phyloP scores from a whole-genome alignment of 2,797 vertebrate species.

The Melanotaenia boesemani region DNA sequence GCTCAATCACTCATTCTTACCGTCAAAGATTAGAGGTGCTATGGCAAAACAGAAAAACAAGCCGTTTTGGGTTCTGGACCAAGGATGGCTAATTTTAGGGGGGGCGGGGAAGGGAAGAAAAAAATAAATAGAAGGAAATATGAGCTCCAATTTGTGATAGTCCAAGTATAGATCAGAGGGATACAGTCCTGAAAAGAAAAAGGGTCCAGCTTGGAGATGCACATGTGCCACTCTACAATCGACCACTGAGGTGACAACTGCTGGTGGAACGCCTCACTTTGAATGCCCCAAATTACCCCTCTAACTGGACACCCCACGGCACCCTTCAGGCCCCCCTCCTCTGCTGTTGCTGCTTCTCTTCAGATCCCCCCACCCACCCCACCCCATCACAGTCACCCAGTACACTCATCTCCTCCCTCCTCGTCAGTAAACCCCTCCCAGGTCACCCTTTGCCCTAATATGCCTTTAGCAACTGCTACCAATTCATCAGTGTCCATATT shows the following conservation, averaged over 20 bases:
- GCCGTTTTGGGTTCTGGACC: constrained; percentile 12
- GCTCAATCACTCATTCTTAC: constrained; percentile 59
- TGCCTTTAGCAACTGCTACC: constrained; percentile 84
- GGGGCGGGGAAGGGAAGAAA: background rate
- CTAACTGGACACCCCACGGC: constrained; percentile 46
- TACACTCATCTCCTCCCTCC: constrained; percentile 36
- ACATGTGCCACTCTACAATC: constrained; percentile 59
- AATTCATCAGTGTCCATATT: constrained; percentile 79
- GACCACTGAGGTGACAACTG: constrained; percentile 75
- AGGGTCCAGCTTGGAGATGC: constrained; percentile 55
- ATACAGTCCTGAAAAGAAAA: constrained; percentile 35
- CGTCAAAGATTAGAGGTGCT: constrained; percentile 53
- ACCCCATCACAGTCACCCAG: constrained; percentile 52
- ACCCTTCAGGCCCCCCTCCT: constrained; percentile 17
- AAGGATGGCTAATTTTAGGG: constrained; percentile 18
- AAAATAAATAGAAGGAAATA: constrained; percentile 10
- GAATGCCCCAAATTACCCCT: constrained; percentile 63
- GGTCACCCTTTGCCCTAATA: constrained; percentile 82
- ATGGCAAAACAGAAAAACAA: constrained; percentile 15
- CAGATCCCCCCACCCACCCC: constrained; percentile 29
- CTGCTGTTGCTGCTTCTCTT: constrained; percentile 40
- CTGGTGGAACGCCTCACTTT: constrained; percentile 66
- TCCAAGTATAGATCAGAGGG: constrained; percentile 50
- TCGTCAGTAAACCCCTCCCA: constrained; percentile 62
- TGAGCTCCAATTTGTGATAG: constrained; percentile 38